phyloP scores from a whole-genome alignment of 1,140 invertebrate genomes.

The Panulirus ornatus region DNA sequence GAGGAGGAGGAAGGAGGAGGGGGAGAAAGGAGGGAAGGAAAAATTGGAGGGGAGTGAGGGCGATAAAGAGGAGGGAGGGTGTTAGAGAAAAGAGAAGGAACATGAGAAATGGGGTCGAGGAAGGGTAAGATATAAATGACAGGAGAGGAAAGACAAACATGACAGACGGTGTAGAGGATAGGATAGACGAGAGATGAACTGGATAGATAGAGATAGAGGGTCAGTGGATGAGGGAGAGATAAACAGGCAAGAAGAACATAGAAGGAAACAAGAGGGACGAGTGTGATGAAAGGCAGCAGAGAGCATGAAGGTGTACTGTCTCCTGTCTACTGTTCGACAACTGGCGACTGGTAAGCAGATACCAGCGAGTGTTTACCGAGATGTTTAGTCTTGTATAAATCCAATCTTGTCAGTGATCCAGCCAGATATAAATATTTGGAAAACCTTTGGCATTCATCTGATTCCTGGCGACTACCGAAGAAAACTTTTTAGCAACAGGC shows the following conservation, averaged over 20 bases:
- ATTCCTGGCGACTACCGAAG: no score
- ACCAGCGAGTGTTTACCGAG: no score
- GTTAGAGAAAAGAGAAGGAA: not conserved
- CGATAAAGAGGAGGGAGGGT: slow-evolving; percentile 11
- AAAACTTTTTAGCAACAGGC: no score
- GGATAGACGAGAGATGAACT: not conserved
- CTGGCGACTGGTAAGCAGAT: no score
- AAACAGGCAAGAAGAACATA: not conserved
- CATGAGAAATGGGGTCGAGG: not conserved
- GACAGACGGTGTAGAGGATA: not conserved
- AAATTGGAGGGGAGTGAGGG: not conserved
- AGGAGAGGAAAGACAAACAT: no score
- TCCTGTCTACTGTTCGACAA: no score
- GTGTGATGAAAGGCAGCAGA: not conserved
- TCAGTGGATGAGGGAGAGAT: not conserved
- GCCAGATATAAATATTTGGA: no score
- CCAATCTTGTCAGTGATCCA: no score
- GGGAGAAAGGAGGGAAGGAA: slow-evolving; percentile 3
- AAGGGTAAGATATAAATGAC: not conserved
- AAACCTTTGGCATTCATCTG: no score
- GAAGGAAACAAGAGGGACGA: not conserved
- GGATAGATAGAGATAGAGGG: not conserved
- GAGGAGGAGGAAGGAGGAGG: not conserved
- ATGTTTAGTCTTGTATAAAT: no score
- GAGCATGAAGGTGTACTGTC: no score